These are phyloP conservation scores for Zosterops japonicus DNA, from an alignment of 2,113 vertebrate species.

Conservation along the genomic window DNA sequence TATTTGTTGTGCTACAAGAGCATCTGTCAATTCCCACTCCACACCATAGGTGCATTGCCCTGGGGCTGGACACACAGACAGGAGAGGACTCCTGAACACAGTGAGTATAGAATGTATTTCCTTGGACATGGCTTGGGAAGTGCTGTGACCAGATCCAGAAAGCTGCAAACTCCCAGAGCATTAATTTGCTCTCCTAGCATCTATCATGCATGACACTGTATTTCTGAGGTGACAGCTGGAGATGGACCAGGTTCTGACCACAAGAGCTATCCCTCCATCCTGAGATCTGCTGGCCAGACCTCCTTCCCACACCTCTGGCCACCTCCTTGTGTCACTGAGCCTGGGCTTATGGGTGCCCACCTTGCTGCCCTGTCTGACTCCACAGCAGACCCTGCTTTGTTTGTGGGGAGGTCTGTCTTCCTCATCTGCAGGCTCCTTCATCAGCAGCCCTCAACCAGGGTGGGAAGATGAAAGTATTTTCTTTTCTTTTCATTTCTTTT, in stretches of 20 bases:
- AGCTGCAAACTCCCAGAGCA: background rate
- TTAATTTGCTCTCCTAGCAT: background rate
- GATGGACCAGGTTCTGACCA: background rate
- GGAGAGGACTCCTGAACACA: background rate
- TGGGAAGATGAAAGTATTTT: background rate
- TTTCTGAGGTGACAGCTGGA: background rate
- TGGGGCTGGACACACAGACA: background rate
- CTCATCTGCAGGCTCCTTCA: background rate
- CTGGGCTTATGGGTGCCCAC: background rate
- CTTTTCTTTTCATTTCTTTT: background rate
- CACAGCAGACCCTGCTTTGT: background rate
- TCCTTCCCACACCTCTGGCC: background rate
- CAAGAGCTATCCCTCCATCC: fast-evolving
- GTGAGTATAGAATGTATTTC: background rate
- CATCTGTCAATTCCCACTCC: background rate
- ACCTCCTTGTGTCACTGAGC: background rate
- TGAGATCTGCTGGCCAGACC: background rate
- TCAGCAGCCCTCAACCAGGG: background rate
- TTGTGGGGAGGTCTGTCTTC: background rate
- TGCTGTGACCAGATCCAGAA: background rate
- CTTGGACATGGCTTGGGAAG: background rate
- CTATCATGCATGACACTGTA: background rate
- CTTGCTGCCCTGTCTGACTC: background rate
- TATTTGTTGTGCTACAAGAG: background rate
- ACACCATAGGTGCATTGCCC: background rate